Conservation (phyloP, 1,140 invertebrate genomes). For the Pseudobourletiella spinata region DNA sequence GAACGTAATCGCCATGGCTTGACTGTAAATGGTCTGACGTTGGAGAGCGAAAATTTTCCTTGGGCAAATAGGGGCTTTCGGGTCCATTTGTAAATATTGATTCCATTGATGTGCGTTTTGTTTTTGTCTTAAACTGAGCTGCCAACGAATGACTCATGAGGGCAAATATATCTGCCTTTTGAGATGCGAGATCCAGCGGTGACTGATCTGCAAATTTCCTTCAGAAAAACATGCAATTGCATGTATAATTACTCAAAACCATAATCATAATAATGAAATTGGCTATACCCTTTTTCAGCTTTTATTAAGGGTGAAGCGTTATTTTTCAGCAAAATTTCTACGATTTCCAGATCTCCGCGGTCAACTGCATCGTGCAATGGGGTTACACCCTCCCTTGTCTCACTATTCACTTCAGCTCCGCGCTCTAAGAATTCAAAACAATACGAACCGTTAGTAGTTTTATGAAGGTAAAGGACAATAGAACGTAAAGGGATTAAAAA, state of each 20-base stretch:
- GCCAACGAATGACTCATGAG: slow-evolving; percentile 38
- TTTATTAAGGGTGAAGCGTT: slow-evolving; percentile 50
- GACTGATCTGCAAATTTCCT: slow-evolving; percentile 45
- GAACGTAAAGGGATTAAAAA: too few relatives aligned
- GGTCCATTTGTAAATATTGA: slow-evolving; percentile 35
- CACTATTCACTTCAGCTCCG: slow-evolving; percentile 31
- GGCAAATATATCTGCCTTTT: slow-evolving; percentile 43
- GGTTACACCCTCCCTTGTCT: slow-evolving; percentile 44
- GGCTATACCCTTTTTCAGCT: slow-evolving; percentile 48
- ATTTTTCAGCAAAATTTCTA: slow-evolving; percentile 48
- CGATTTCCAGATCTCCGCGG: slow-evolving; percentile 48
- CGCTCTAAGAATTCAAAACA: too few relatives aligned
- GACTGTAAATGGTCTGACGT: slow-evolving; percentile 4
- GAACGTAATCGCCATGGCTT: slow-evolving; percentile 21
- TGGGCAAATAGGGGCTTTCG: slow-evolving; percentile 23
- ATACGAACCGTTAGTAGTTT: too few relatives aligned
- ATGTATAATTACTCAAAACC: too few relatives aligned
- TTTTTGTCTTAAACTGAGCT: slow-evolving; percentile 26
- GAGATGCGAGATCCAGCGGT: slow-evolving; percentile 46
- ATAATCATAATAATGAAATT: not conserved
- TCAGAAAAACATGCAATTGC: slow-evolving; percentile 7
- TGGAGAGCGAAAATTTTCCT: slow-evolving; percentile 18
- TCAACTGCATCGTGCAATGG: slow-evolving; percentile 55
- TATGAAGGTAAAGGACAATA: not conserved
- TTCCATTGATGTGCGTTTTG: slow-evolving; percentile 25